These are phyloP conservation scores for Todiramphus saurophagus DNA, from an alignment of 2,113 vertebrate genomes.

Conservation along the genomic window DNA sequence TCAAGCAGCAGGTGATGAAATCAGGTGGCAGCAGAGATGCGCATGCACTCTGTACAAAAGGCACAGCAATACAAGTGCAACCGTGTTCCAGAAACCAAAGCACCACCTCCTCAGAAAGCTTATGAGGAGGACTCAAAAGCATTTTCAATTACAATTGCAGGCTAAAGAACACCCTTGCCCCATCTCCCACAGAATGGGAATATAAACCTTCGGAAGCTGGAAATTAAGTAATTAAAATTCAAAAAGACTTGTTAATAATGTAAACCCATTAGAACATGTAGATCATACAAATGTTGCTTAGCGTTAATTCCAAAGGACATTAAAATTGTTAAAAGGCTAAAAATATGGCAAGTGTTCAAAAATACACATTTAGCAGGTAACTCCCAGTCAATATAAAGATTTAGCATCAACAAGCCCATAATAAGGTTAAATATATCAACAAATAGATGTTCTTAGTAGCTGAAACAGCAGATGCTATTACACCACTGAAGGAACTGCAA, in stretches of 20 bases:
- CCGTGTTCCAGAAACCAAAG: background rate
- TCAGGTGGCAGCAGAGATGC: background rate
- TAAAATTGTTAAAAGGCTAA: background rate
- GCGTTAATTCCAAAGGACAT: background rate
- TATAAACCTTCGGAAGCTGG: background rate
- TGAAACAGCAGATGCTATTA: background rate
- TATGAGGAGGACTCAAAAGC: background rate
- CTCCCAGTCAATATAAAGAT: background rate
- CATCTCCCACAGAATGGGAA: background rate
- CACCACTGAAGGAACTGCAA: background rate
- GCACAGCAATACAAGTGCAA: background rate
- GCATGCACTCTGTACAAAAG: background rate
- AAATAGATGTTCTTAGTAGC: background rate
- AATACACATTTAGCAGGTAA: background rate
- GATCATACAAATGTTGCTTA: background rate
- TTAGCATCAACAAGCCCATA: background rate
- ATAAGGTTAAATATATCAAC: background rate
- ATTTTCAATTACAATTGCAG: background rate
- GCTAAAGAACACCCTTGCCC: background rate
- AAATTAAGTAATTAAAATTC: background rate
- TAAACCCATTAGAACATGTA: background rate
- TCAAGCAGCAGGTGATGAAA: background rate
- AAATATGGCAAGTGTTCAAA: background rate
- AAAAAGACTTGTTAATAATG: background rate
- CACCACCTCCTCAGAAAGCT: background rate